These are phyloP conservation scores for Tachysurus fulvidraco DNA, from an alignment of 2,113 vertebrate genomes.

Conservation along the genomic window DNA sequence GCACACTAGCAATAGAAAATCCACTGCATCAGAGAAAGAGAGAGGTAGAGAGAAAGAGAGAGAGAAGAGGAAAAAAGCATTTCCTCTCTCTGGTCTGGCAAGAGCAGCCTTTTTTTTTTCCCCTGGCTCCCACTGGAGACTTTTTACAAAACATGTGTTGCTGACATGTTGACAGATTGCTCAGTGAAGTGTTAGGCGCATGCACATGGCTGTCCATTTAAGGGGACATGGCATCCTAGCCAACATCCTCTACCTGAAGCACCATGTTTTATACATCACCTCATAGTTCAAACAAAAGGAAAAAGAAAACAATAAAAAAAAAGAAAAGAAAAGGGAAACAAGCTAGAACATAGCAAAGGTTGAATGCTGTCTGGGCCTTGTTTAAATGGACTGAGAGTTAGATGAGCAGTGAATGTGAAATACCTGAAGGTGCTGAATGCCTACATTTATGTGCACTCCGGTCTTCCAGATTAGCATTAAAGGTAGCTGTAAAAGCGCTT, in stretches of 20 bases:
- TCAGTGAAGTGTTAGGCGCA: constrained; percentile 98
- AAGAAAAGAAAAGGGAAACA: constrained; percentile 65
- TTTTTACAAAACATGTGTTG: constrained; percentile 99
- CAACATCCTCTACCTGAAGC: constrained; percentile 99
- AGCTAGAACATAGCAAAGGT: constrained; percentile 46
- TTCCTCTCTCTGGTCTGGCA: constrained; percentile 80
- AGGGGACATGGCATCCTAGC: constrained; percentile 98
- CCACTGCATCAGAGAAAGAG: constrained; percentile 88
- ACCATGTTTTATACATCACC: constrained; percentile 99
- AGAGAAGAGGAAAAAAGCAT: constrained; percentile 66
- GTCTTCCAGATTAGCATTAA: constrained; percentile 10
- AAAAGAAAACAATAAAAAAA: constrained; percentile 58
- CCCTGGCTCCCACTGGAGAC: constrained; percentile 96
- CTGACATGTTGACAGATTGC: constrained; percentile 99
- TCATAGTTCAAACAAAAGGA: constrained; percentile 72
- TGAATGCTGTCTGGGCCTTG: neutral
- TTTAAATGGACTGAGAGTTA: constrained; percentile 14
- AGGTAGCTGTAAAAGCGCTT: neutral
- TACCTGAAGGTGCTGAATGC: neutral
- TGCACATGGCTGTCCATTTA: constrained; percentile 99
- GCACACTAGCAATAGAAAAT: constrained; percentile 97
- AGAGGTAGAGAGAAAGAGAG: constrained; percentile 40
- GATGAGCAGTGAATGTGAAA: neutral
- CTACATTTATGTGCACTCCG: neutral
- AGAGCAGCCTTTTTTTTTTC: constrained; percentile 77